Percentiles rank a stretch among this genome's conserved stretches.
Evolutionary conservation across 2,888 invertebrate species (phyloP).

Genomic region (Chrysotoxum bicinctum): DNA sequence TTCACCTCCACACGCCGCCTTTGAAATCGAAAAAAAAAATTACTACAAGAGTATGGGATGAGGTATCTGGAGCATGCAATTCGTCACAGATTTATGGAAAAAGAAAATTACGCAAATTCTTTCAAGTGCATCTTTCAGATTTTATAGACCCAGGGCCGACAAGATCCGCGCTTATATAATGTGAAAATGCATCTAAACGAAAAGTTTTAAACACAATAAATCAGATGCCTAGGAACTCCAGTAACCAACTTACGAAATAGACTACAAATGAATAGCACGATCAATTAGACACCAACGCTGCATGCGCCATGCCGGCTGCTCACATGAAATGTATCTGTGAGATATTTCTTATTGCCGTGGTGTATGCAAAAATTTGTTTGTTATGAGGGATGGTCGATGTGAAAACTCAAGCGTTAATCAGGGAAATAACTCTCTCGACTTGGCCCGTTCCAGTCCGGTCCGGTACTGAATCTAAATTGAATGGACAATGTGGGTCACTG

Average conservation of each 20-base stretch:
- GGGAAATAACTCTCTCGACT: slow-evolving; percentile 56
- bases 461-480: slow-evolving; percentile 19
- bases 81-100: slow-evolving; percentile 50
- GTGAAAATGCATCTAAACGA: slow-evolving; percentile 49
- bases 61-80: slow-evolving; percentile 65
- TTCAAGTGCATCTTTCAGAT: slow-evolving; percentile 38
- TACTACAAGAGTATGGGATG: neutral
- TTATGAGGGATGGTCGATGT: slow-evolving; percentile 11
- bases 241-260: slow-evolving; percentile 71
- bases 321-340: slow-evolving; percentile 10
- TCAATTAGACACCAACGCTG: slow-evolving; percentile 57
- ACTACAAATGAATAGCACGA: slow-evolving; percentile 65
- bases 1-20: slow-evolving; percentile 23
- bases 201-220: slow-evolving; percentile 28
- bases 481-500: slow-evolving; percentile 66
- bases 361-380: slow-evolving; percentile 52
- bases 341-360: slow-evolving; percentile 15
- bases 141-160: neutral
- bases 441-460: neutral
- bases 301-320: neutral
- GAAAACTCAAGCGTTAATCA: slow-evolving; percentile 28
- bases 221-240: slow-evolving; percentile 28
- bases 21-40: slow-evolving; percentile 56
- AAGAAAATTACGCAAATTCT: slow-evolving; percentile 69
- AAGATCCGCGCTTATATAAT: slow-evolving; percentile 57